Evolutionary conservation across 2,113 vertebrate species (phyloP).

Genomic region (Oncorhynchus nerka): DNA sequence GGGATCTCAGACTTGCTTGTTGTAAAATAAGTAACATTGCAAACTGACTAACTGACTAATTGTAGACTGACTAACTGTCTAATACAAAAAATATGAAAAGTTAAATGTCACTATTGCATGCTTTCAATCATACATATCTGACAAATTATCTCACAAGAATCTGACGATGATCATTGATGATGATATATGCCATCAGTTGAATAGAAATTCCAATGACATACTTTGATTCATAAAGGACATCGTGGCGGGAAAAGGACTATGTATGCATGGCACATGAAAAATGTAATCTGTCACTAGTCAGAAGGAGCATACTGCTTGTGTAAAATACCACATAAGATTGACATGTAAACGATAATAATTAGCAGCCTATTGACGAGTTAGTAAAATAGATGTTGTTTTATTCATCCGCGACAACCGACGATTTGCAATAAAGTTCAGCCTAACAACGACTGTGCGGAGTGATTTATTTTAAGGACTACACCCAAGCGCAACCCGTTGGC

Average conservation of each 20-base stretch:
- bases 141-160: neutral
- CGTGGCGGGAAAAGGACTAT: slow-evolving; percentile 4
- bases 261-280: neutral
- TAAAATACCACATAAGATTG: neutral
- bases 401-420: slow-evolving; percentile 62
- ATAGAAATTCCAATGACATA: neutral
- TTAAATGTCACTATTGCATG: too few relatives aligned
- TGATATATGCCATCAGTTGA: neutral
- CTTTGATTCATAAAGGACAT: neutral
- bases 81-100: too few relatives aligned
- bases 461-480: slow-evolving; percentile 73
- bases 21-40: neutral
- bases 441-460: slow-evolving; percentile 69
- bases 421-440: slow-evolving; percentile 34
- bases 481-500: slow-evolving; percentile 67
- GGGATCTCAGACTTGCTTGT: too few relatives aligned
- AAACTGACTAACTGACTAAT: neutral
- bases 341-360: neutral
- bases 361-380: neutral
- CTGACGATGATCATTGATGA: neutral
- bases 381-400: slow-evolving; percentile 30
- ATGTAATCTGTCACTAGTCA: neutral
- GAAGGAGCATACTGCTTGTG: neutral
- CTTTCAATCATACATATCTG: neutral
- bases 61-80: neutral